Evolutionary conservation across 2,113 vertebrate genomes (phyloP), one percentile per base, ranked within the genome.

Genomic region (Neodontobutis hainanensis): DNA sequence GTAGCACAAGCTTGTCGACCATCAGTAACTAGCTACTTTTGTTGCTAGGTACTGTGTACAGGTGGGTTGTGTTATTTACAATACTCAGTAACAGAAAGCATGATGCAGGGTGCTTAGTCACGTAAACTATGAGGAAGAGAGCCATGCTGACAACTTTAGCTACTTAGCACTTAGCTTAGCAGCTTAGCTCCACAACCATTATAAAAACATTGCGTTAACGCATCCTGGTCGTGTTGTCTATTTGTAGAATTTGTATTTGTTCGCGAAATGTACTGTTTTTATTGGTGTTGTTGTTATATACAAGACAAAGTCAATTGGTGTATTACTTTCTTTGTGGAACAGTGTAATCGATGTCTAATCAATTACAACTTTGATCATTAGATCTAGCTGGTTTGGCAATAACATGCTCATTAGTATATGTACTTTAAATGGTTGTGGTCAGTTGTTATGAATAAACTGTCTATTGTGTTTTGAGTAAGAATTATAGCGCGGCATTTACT

Each of bases 1-100:
- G 55, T 78, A 77, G 70, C 81, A 7, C 42, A 50, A 53, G 73
- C 61, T 65, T 27, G 15, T 44, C n/a, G 66, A 43, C 56, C 68
- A 51, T 52, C 76, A 77, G 76, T 84, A 80, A 83, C 70, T 84
- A 78, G 77, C 75, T 70, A 34, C 7, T 27, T 59, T 1, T 5
- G 15, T n/a, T 4, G 66, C 68, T 83, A 69, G 79, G 66, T 70
- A 53, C 70, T 80, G 63, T 7, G 63, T 49, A 65, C 1, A 73
- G 85, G 87, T 89, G 16, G 55, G 83, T 80, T 35, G 3, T 57
- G 9, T 14, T 3, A 6, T 40, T n/a, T n/a, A 15, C 0, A 40
- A 0, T 0, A 11, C 65, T 57, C 0, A 0, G 52, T 11, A 15
- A 11, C 0, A 1, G 35, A 5, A 7, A 3, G 4, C 5, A 1